Evolutionary conservation across 1,140 invertebrate species (phyloP).

Genomic region (Drosophila tsacasi): DNA sequence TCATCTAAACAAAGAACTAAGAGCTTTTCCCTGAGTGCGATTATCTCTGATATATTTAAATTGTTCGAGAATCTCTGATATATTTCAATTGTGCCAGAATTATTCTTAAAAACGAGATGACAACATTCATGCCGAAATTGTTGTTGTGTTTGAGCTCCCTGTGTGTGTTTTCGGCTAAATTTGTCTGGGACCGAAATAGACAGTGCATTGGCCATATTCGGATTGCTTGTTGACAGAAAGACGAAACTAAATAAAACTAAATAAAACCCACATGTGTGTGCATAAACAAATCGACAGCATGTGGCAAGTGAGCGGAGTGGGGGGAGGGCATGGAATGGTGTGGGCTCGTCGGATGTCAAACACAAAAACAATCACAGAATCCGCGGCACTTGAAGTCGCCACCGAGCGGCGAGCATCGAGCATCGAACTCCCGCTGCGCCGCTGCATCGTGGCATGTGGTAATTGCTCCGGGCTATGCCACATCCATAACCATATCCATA

Average conservation of each 20-base stretch:
- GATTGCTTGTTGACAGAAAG: constrained; percentile 41
- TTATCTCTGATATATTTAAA: neutral
- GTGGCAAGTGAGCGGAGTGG: constrained; percentile 56
- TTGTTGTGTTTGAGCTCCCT: constrained; percentile 13
- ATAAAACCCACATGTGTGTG: constrained; percentile 30
- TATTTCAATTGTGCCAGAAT: constrained; percentile 7
- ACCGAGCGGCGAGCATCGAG: constrained; percentile 19
- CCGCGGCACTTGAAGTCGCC: constrained; percentile 65
- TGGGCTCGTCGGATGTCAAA: constrained; percentile 26
- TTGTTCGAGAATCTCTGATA: neutral
- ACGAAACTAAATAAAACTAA: constrained; percentile 40
- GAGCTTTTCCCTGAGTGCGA: neutral
- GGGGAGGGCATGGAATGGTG: neutral
- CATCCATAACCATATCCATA: constrained; percentile 14
- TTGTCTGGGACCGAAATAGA: constrained; percentile 24
- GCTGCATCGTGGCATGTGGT: constrained; percentile 76
- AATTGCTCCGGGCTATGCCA: constrained; percentile 58
- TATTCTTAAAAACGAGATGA: constrained; percentile 9
- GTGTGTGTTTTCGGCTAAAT: constrained; percentile 19
- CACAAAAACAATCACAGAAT: constrained; percentile 48
- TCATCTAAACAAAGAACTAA: neutral
- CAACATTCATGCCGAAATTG: neutral
- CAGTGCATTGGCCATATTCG: constrained; percentile 35
- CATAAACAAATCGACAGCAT: constrained; percentile 76
- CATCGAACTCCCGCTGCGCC: constrained; percentile 67